Evolutionary conservation across 2,888 invertebrate genomes (phyloP).

Genomic region (Spisula solida): DNA sequence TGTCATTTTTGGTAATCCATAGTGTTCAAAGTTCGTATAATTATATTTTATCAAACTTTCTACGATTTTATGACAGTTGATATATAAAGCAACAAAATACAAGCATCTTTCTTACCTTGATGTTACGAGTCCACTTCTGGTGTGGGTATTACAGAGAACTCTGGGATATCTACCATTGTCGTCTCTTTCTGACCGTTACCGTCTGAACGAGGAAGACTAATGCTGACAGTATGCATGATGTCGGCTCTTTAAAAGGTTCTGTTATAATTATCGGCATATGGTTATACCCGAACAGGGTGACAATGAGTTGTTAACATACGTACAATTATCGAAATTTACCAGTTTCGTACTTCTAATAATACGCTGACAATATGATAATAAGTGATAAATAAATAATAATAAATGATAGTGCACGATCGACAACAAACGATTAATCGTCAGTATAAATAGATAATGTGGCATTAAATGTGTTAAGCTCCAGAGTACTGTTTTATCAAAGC

Average conservation of each 20-base stretch:
- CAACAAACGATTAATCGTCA: no score
- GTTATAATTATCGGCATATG: background rate
- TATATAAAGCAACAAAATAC: background rate
- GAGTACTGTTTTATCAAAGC: no score
- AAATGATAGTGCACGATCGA: no score
- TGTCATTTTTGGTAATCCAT: no score
- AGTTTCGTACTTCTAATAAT: background rate
- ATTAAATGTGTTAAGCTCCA: no score
- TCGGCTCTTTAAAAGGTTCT: background rate
- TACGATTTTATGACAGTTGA: no score
- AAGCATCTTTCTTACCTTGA: background rate
- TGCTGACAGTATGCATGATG: background rate
- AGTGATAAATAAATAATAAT: background rate
- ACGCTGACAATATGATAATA: background rate
- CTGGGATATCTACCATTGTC: no score
- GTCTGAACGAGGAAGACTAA: background rate
- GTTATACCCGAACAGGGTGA: background rate
- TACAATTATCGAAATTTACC: conserved; percentile 5
- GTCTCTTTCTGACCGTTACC: no score
- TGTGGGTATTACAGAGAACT: no score
- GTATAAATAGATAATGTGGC: no score
- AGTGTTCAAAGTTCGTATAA: no score
- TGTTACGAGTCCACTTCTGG: background rate
- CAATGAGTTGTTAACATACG: background rate
- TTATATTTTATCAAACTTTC: no score